phyloP scores from a whole-genome alignment of 2,888 invertebrate genomes.

The Epinotia nisella region DNA sequence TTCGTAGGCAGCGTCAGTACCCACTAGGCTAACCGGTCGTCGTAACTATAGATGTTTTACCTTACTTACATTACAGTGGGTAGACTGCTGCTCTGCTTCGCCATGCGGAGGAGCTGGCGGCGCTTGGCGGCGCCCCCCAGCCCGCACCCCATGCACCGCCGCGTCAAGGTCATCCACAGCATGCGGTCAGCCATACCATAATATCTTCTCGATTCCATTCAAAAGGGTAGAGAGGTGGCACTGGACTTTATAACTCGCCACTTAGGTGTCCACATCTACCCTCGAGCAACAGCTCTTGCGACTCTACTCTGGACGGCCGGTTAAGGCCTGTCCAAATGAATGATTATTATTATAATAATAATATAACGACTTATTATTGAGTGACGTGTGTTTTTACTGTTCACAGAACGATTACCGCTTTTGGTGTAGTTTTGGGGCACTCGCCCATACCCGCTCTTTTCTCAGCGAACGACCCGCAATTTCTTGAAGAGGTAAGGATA shows the following conservation, averaged over 20 bases:
- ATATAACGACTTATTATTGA: too few species aligned
- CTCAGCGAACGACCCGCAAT: conserved; percentile 45
- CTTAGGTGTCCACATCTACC: too few species aligned
- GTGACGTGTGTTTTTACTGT: background rate
- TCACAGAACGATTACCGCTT: conserved; percentile 25
- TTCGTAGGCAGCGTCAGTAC: too few species aligned
- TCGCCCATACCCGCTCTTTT: conserved; percentile 31
- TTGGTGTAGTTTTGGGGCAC: conserved; percentile 46
- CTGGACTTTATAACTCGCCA: too few species aligned
- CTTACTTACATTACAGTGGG: conserved; percentile 41
- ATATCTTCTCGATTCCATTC: too few species aligned
- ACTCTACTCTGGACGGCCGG: too few species aligned
- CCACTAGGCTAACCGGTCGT: too few species aligned
- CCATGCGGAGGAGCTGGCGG: conserved; percentile 56
- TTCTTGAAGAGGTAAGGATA: conserved; percentile 52
- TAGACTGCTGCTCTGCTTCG: conserved; percentile 55
- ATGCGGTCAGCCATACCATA: conserved; percentile 50
- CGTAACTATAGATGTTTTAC: background rate
- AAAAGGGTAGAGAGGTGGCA: too few species aligned
- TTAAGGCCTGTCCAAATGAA: too few species aligned
- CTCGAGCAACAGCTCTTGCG: too few species aligned
- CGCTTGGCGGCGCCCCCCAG: conserved; percentile 44
- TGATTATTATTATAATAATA: too few species aligned
- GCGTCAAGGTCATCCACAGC: conserved; percentile 52
- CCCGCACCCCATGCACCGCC: conserved; percentile 36